Conservation (phyloP, 2,888 invertebrate genomes). For the Sialis lutaria region DNA sequence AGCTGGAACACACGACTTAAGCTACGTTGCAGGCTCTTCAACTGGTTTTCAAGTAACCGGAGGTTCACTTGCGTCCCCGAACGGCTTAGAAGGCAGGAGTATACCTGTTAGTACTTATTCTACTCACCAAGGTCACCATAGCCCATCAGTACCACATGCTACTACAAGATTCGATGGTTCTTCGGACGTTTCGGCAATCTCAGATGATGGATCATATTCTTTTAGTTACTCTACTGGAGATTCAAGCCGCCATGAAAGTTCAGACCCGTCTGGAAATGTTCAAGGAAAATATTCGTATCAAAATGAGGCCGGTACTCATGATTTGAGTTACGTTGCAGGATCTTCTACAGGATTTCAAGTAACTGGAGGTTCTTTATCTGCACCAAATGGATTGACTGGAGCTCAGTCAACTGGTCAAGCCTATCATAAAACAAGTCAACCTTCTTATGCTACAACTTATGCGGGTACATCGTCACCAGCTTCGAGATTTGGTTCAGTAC, state of each 20-base stretch:
- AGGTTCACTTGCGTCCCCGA: slow-evolving; percentile 18
- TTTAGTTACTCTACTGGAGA: slow-evolving; percentile 14
- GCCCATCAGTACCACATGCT: slow-evolving; percentile 4
- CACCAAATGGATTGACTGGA: slow-evolving; percentile 11
- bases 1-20: slow-evolving; percentile 13
- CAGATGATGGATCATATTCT: slow-evolving; percentile 16
- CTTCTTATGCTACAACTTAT: neutral
- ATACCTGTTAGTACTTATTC: slow-evolving; percentile 5
- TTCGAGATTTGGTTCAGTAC: neutral
- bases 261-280: slow-evolving; percentile 15
- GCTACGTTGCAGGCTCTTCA: slow-evolving; percentile 11
- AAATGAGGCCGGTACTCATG: slow-evolving; percentile 12
- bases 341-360: slow-evolving; percentile 16
- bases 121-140: slow-evolving; percentile 12
- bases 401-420: slow-evolving; percentile 5
- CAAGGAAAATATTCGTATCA: slow-evolving; percentile 15
- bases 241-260: slow-evolving; percentile 13
- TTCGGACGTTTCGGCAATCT: neutral
- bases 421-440: no score
- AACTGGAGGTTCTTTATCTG: slow-evolving; percentile 21
- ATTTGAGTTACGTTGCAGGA: slow-evolving; percentile 14
- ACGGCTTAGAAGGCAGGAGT: slow-evolving; percentile 9
- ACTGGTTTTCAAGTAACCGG: slow-evolving; percentile 17
- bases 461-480: neutral
- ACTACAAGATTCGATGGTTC: neutral